These are phyloP conservation scores for Epinephelus fuscoguttatus DNA, from an alignment of 2,113 vertebrate species.

Conservation along the genomic window DNA sequence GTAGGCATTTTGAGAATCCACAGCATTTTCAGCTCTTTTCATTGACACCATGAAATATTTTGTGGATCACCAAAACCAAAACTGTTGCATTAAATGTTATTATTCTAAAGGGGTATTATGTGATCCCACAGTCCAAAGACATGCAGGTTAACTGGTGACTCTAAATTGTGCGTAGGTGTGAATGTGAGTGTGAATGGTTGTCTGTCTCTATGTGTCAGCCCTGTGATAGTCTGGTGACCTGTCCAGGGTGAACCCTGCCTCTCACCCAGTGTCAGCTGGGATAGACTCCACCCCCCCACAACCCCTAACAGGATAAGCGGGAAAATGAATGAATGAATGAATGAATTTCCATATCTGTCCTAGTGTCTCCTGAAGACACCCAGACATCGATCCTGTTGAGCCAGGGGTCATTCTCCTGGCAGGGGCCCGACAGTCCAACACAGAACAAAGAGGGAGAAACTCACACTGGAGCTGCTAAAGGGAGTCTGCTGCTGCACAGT, in stretches of 20 bases:
- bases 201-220: too few species aligned
- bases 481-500: conserved; percentile 84
- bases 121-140: too few species aligned
- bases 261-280: too few species aligned
- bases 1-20: not conserved
- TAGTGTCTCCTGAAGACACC: conserved; percentile 80
- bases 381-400: conserved; percentile 83
- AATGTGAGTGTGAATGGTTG: too few species aligned
- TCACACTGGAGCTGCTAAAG: conserved; percentile 12
- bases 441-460: conserved; percentile 6
- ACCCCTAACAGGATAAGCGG: too few species aligned
- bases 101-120: too few species aligned
- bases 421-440: conserved; percentile 37
- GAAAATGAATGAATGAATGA: too few species aligned
- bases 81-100: not conserved
- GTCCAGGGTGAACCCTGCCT: too few species aligned
- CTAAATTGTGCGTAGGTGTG: too few species aligned
- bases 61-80: not conserved
- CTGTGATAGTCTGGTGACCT: too few species aligned
- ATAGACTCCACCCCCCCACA: too few species aligned
- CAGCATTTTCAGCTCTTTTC: not conserved
- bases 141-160: too few species aligned
- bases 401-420: conserved; percentile 91
- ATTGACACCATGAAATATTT: not conserved
- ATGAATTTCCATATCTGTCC: not conserved